phyloP scores from a whole-genome alignment of 1,140 invertebrate species.

The Pissodes strobi region DNA sequence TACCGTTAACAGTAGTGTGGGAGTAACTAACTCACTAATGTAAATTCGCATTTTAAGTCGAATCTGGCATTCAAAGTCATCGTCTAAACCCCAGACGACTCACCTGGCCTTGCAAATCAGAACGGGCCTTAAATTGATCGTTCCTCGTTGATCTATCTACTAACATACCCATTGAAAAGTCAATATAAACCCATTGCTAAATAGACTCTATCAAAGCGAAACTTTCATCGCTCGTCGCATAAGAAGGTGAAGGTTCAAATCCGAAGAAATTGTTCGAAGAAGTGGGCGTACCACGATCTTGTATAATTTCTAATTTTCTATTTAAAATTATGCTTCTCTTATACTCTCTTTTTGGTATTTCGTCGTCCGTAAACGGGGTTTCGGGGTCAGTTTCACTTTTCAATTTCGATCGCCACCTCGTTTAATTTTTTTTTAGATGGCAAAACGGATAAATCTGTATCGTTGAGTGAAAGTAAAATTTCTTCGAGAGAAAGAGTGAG shows the following conservation, averaged over 20 bases:
- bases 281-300: not conserved
- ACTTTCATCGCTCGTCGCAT: conserved; percentile 16
- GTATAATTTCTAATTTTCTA: conserved; percentile 26
- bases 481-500: conserved; percentile 27
- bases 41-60: too few species aligned
- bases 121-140: too few species aligned
- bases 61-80: too few species aligned
- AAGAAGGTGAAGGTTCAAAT: conserved; percentile 27
- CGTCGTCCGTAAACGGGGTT: too few species aligned
- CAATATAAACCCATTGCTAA: conserved; percentile 19
- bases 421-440: conserved; percentile 6
- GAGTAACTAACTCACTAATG: too few species aligned
- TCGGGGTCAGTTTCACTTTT: conserved; percentile 33
- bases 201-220: conserved; percentile 7
- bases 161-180: too few species aligned
- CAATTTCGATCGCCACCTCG: conserved; percentile 17
- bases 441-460: conserved; percentile 24
- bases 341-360: too few species aligned
- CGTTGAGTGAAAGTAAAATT: conserved; percentile 32
- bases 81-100: too few species aligned
- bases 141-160: too few species aligned
- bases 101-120: too few species aligned
- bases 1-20: too few species aligned
- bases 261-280: conserved; percentile 8
- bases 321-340: conserved; percentile 30